phyloP scores from a whole-genome alignment of 2,888 invertebrate genomes.

The Syrphus vitripennis region DNA sequence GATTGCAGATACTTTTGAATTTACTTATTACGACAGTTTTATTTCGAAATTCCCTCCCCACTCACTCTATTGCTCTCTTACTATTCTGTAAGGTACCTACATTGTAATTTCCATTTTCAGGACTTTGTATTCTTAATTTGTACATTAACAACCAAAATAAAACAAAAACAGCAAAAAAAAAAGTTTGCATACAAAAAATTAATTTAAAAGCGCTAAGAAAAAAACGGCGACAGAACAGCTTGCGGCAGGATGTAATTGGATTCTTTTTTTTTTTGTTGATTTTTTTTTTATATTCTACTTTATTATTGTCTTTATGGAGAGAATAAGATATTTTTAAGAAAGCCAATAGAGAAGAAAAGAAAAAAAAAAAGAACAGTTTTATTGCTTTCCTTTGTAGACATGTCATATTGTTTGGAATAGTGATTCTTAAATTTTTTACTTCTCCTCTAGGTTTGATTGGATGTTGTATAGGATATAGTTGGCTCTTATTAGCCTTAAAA shows the following conservation, averaged over 20 bases:
- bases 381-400: conserved; percentile 74
- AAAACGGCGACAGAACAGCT: conserved; percentile 63
- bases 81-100: conserved; percentile 15
- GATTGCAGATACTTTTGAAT: conserved; percentile 70
- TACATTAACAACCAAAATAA: conserved; percentile 41
- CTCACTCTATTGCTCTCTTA: neutral
- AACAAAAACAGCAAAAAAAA: conserved; percentile 17
- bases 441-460: neutral
- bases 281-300: neutral
- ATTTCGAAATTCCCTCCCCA: conserved; percentile 36
- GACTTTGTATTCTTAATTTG: conserved; percentile 65
- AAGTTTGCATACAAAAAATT: conserved; percentile 14
- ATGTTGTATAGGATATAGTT: neutral
- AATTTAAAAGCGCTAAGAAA: conserved; percentile 37
- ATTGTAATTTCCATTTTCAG: conserved; percentile 64
- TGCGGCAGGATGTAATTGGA: conserved; percentile 66
- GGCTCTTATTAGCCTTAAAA: conserved; percentile 28
- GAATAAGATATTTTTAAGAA: conserved; percentile 38
- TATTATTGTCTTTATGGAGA: conserved; percentile 21
- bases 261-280: conserved; percentile 47
- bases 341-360: conserved; percentile 3
- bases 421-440: neutral
- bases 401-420: conserved; percentile 43
- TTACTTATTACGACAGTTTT: conserved; percentile 66
- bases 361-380: conserved; percentile 55